These are phyloP conservation scores for Onychostruthus taczanowskii DNA, from an alignment of 2,113 vertebrate species.

Conservation along the genomic window DNA sequence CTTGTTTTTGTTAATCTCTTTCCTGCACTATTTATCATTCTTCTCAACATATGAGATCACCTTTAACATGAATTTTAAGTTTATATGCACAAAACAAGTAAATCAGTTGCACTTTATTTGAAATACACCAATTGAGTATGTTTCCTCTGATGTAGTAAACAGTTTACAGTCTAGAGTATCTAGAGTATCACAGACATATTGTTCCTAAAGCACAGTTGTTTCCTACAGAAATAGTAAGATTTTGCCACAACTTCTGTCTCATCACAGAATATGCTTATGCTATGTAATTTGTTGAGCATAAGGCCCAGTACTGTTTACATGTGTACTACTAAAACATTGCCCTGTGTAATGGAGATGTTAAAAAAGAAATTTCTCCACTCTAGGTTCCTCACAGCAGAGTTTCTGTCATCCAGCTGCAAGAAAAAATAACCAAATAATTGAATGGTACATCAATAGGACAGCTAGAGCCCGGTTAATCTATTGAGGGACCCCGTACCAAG, in stretches of 20 bases:
- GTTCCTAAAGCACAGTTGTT: not conserved
- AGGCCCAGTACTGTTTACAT: not conserved
- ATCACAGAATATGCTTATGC: not conserved
- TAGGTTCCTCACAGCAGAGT: not conserved
- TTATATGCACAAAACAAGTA: not conserved
- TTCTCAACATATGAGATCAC: not conserved
- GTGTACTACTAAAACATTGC: not conserved
- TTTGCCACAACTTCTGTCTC: not conserved
- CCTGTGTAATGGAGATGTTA: not conserved
- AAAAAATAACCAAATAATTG: not conserved
- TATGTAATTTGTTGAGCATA: not conserved
- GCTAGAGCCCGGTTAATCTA: not conserved
- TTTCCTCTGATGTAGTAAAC: not conserved
- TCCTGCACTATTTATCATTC: not conserved
- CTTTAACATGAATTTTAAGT: not conserved
- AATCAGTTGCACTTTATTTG: not conserved
- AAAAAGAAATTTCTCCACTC: not conserved
- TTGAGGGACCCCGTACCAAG: not conserved
- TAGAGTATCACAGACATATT: not conserved
- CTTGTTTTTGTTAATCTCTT: not conserved
- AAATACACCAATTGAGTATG: not conserved
- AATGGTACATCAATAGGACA: not conserved
- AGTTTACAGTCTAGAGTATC: not conserved
- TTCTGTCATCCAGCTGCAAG: not conserved
- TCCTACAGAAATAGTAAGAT: not conserved